Conservation (phyloP, 92 coral and sea anemone species). For the Umimayanthus chanpuru region DNA sequence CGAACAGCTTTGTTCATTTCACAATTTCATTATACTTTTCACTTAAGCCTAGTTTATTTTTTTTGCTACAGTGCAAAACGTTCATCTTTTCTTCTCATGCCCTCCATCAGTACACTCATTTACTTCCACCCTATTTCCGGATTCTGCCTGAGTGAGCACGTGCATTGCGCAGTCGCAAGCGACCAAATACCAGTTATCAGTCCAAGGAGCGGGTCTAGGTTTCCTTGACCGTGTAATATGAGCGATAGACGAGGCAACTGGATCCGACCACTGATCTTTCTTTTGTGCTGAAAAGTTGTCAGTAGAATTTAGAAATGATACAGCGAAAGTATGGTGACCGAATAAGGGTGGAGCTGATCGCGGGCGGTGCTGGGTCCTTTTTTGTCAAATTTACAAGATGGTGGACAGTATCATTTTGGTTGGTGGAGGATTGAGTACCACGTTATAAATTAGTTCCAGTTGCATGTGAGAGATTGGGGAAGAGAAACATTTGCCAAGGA, state of each 20-base stretch:
- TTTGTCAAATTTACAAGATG: neutral
- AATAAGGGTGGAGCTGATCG: neutral
- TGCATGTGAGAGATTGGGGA: neutral
- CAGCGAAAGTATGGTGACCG: constrained; percentile 27
- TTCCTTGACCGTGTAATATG: constrained; percentile 42
- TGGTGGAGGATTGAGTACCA: neutral
- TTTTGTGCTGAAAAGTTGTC: constrained; percentile 15
- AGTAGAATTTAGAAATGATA: neutral
- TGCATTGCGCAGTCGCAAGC: neutral
- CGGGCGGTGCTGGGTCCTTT: neutral
- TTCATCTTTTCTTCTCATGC: neutral
- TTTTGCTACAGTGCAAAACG: neutral
- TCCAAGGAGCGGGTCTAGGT: constrained; percentile 35
- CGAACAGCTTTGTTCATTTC: neutral
- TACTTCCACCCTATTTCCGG: neutral
- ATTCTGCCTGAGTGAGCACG: neutral
- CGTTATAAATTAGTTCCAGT: neutral
- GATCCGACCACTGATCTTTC: constrained; percentile 32
- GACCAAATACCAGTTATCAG: constrained; percentile 35
- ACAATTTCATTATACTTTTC: neutral
- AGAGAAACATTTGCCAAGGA: neutral
- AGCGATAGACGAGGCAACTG: constrained; percentile 25
- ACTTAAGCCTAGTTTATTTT: neutral
- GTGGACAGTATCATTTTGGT: neutral
- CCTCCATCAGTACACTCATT: neutral